Evolutionary conservation across 1,140 invertebrate species (phyloP), one percentile per base, ranked within the genome.

Genomic region (Aporrectodea caliginosa): DNA sequence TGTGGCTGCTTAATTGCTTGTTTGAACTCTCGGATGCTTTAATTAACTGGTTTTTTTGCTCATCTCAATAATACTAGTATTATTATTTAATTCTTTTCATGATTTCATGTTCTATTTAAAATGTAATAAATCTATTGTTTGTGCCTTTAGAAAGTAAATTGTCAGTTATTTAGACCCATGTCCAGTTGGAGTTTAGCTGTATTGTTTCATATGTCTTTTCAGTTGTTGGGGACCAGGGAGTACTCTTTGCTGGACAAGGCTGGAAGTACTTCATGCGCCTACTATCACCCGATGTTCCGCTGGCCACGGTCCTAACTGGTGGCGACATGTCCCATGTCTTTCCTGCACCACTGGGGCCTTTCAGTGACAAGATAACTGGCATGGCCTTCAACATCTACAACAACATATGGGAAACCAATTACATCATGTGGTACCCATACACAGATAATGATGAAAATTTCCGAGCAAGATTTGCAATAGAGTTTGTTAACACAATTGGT

Each of bases 341-440:
- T 80, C 85, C 85, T 12, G 83, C 85, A 29, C 86, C 86, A 2
- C 80, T 87, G n/a, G 32, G 32, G 29, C 79, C 79, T 30, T 30
- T 71, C 16, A 75, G 69, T 12, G 72, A 80, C 12, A 78, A 84
- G 16, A 83, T 86, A 6, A 82, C 75, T 22, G 83, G 85, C 0
- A 77, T 84, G 68, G 81, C 83, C 2, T 87, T 85, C 72, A 87
- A 86, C 78, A 70, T 87, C 2, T 86, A 84, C 79, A 87, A 87
- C 75, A 87, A 87, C 75, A 83, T 86, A 12, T 87, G 86, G 86
- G 83, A 84, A 79, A 85, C 85, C n/a, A 87, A 87, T 77, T 87
- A 86, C 72, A 85, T 87, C 29, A 81, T 84, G 71, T 87, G 84
- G 84, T 87, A 86, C 73, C 85, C 86, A 1, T 86, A 84, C 72